A percentile compares a stretch with the other conserved stretches of the same genome.
Conservation (phyloP, 1,140 invertebrate species). For the Pogonus chalceus region DNA sequence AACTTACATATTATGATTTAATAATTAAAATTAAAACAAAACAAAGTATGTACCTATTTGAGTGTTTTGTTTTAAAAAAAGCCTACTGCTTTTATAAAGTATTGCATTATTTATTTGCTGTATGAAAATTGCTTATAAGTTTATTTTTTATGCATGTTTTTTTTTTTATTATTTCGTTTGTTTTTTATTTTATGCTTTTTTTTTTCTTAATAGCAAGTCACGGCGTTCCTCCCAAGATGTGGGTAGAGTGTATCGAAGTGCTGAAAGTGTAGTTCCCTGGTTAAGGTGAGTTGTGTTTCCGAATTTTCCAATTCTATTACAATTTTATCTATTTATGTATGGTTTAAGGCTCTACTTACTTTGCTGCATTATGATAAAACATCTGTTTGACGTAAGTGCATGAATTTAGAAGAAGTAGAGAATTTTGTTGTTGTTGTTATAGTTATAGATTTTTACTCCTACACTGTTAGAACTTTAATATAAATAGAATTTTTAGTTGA, state of each 20-base stretch:
- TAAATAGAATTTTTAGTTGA: too few relatives aligned
- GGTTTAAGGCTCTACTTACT: background rate
- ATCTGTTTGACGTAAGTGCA: background rate
- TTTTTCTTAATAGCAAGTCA: conserved; percentile 45
- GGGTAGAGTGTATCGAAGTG: conserved; percentile 48
- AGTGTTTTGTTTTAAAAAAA: conserved; percentile 2
- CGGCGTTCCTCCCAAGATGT: conserved; percentile 70
- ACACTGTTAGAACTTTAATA: too few relatives aligned
- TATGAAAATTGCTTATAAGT: background rate
- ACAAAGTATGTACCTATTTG: background rate
- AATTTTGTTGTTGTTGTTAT: too few relatives aligned
- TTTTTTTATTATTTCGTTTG: conserved; percentile 19
- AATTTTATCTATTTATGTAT: background rate
- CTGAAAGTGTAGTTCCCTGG: conserved; percentile 44
- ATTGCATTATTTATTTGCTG: background rate
- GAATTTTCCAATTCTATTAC: background rate
- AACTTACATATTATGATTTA: conserved; percentile 2
- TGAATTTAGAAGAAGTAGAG: too few relatives aligned
- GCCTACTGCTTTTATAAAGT: background rate
- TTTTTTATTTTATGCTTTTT: conserved; percentile 33
- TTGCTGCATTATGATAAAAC: background rate
- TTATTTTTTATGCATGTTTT: conserved; percentile 16
- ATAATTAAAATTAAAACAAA: background rate
- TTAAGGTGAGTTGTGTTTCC: conserved; percentile 28
- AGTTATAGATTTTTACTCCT: too few relatives aligned